Base-by-base conservation (phyloP, 2,113 vertebrate species). In the Melanocharis versteri region DNA sequence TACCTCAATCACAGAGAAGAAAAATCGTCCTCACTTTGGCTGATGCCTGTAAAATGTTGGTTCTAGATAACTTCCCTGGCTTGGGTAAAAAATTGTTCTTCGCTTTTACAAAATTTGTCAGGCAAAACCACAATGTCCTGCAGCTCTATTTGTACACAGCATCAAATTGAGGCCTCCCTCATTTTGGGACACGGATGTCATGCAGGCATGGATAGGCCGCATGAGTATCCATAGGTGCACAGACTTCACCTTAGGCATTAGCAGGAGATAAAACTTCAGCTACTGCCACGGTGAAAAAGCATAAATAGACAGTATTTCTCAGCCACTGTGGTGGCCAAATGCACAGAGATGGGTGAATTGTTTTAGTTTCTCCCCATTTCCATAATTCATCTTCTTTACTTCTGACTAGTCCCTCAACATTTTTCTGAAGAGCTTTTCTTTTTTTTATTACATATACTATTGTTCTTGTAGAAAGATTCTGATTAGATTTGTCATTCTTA, bases 1-100 rank as follows among this genome's bases (percentile, higher is more conserved):
- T 37, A 30, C 57, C 33, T 15, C 79, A 85, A 28, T 57, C 1
- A 0, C 51, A 65, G 50, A 54, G n/a, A 65, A 90, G 78, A 79
- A 94, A 96, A 94, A 91, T 51, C n/a, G 39, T 58, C 53, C 60
- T 96, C 73, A 80, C 35, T 89, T 87, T 94, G 87, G 92, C 84
- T 54, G 20, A 69, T 35, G 60, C 28, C 53, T 75, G 2, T 68
- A 53, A 84, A 68, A 68, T 2, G 1, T 33, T 58, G 33, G 42
- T 54, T 95, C 75, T 82, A 94, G 78, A 85, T 26, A 91, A 48
- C 22, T 76, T 94, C 62, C 17, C 33, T 50, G 62, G 20, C 84
- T 90, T 80, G 54, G 30, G 72, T n/a, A 69, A 91, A 92, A 85
- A 47, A 4, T 13, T 0, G 2, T 33, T 39, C 69, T 85, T 80